Conservation (phyloP, 2,113 vertebrate genomes). For the Laticauda laticaudata region DNA sequence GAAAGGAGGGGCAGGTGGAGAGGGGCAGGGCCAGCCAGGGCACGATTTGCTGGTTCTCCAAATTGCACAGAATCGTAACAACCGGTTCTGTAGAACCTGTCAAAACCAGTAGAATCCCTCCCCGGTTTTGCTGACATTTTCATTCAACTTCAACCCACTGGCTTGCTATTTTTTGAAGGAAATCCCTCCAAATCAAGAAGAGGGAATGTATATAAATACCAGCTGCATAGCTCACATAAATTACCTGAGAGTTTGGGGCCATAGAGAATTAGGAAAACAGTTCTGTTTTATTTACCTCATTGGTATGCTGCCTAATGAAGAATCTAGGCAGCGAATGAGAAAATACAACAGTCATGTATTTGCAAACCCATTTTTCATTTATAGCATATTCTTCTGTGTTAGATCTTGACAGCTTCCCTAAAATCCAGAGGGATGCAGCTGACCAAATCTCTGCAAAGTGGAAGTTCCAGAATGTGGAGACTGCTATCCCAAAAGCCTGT, state of each 20-base stretch:
- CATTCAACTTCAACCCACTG: not conserved
- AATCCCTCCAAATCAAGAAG: not conserved
- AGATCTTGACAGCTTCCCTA: not conserved
- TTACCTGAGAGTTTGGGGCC: not conserved
- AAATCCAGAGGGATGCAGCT: not conserved
- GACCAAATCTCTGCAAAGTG: not conserved
- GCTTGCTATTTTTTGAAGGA: not conserved
- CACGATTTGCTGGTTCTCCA: too few species aligned
- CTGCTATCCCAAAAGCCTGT: not conserved
- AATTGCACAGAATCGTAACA: too few species aligned
- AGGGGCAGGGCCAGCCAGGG: too few species aligned
- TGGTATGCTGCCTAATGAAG: not conserved
- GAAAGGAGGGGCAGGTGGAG: too few species aligned
- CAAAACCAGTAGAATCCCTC: too few species aligned
- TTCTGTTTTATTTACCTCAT: not conserved
- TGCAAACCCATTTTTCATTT: not conserved
- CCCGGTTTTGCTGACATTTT: not conserved
- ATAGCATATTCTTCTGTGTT: not conserved
- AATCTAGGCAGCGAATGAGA: not conserved
- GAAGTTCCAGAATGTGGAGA: not conserved
- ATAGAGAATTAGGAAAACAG: not conserved
- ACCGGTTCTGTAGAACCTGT: too few species aligned
- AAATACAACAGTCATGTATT: not conserved
- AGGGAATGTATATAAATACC: not conserved
- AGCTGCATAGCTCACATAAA: not conserved